Conservation (phyloP, 2,888 invertebrate genomes). For the Boloria selene region DNA sequence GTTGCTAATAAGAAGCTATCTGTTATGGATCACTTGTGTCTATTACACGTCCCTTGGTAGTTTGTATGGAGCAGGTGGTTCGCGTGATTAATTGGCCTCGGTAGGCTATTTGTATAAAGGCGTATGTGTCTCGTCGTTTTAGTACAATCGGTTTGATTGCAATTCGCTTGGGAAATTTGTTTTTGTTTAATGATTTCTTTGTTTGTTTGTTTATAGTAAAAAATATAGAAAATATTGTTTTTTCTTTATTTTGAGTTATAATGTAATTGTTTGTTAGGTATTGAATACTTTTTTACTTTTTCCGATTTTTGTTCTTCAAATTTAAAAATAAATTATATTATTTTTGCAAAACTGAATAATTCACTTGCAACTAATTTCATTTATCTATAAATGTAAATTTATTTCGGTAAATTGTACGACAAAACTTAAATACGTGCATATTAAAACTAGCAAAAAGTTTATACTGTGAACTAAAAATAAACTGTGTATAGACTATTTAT, state of each 20-base stretch:
- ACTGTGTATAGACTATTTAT: not conserved
- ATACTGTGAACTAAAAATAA: not conserved
- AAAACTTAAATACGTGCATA: too few species aligned
- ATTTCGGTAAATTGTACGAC: too few species aligned
- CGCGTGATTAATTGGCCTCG: conserved; percentile 68
- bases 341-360: too few species aligned
- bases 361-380: too few species aligned
- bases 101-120: conserved; percentile 35
- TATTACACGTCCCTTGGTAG: conserved; percentile 46
- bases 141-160: conserved; percentile 22
- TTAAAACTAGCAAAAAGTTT: not conserved
- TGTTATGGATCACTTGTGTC: conserved; percentile 19
- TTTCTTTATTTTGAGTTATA: too few species aligned
- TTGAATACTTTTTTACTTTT: too few species aligned
- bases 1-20: conserved; percentile 19
- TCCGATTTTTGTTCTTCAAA: too few species aligned
- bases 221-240: too few species aligned
- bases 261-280: too few species aligned
- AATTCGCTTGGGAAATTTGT: conserved; percentile 27
- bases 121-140: conserved; percentile 26
- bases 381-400: too few species aligned
- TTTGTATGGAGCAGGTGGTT: conserved; percentile 68
- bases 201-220: too few species aligned
- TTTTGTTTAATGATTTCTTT: conserved; percentile 10
- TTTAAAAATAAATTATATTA: too few species aligned